These are phyloP conservation scores for Cherax quadricarinatus DNA, from an alignment of 1,140 invertebrate species.

Conservation along the genomic window DNA sequence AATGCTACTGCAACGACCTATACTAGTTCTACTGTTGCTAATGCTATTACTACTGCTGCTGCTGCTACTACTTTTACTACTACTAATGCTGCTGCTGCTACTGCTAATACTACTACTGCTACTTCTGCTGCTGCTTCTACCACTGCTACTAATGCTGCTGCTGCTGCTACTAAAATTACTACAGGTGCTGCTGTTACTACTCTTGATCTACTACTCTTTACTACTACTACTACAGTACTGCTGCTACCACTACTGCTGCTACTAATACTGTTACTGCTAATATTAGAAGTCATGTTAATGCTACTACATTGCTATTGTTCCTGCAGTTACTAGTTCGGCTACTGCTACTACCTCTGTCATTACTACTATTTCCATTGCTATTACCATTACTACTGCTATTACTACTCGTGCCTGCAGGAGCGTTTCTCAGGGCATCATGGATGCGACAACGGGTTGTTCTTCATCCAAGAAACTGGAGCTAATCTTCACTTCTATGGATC, in stretches of 20 bases:
- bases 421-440: no score
- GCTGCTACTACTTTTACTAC: not conserved
- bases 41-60: conserved; percentile 1
- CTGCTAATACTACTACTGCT: not conserved
- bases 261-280: not conserved
- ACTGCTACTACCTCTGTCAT: no score
- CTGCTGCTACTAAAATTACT: no score
- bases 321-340: no score
- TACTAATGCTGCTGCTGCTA: not conserved
- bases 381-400: no score
- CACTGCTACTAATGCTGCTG: not conserved
- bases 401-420: no score
- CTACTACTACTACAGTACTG: not conserved
- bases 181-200: not conserved
- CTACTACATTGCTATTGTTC: not conserved
- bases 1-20: no score
- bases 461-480: no score
- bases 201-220: no score
- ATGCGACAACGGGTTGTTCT: no score
- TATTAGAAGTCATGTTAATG: not conserved
- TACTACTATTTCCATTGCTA: no score
- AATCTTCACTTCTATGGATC: no score
- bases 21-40: not conserved
- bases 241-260: not conserved
- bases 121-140: not conserved